Evolutionary conservation across 2,113 vertebrate species (phyloP), one percentile per base, ranked within the genome.

Genomic region (Triplophysa tibetana): DNA sequence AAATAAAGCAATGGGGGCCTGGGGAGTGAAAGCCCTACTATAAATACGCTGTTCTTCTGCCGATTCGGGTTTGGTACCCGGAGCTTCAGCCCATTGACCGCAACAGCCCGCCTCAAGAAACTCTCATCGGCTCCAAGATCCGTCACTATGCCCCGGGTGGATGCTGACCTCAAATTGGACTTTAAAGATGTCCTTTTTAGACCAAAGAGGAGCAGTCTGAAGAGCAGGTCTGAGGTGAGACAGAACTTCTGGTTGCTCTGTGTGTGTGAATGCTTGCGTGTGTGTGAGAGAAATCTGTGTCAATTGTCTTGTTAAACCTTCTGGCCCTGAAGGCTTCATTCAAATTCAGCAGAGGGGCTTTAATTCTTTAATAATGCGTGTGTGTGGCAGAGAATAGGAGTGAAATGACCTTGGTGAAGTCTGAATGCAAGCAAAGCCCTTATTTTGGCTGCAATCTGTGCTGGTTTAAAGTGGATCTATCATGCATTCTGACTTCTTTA

Each of bases 171-270:
- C 89, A 99, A 98, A 84, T 92, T 99, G 90, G 97, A 99, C 95
- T 98, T 99, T 87, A 97, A 98, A 88, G 97, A 99, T 91, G 97
- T 99, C 85, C 93, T 99, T 81, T 92, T 99, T 84, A 93, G 96
- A 91, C 97, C 97, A 77, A 99, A 99, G 83, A 92, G 97, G 86
- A 99, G 97, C 94, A 98, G 97, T 91, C 94, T 99, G 76, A 95
- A 93, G 91, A 98, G 97, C 89, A 92, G 97, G 90, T 94, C 97
- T 41, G 96, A 98, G 97, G 97, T 98, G 45, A 85, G 92, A 16
- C 8, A 2, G 19, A 90, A 78, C 52, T 38, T n/a, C 16, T 33
- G 48, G 4, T 14, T 52, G 14, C 61, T 29, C 10, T 11, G 70
- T 70, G 63, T 79, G 2, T 68, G 50, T n/a, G 14, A 19, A 70